Base-by-base conservation (phyloP, 2,113 vertebrate species). In the Bubo blakistoni region DNA sequence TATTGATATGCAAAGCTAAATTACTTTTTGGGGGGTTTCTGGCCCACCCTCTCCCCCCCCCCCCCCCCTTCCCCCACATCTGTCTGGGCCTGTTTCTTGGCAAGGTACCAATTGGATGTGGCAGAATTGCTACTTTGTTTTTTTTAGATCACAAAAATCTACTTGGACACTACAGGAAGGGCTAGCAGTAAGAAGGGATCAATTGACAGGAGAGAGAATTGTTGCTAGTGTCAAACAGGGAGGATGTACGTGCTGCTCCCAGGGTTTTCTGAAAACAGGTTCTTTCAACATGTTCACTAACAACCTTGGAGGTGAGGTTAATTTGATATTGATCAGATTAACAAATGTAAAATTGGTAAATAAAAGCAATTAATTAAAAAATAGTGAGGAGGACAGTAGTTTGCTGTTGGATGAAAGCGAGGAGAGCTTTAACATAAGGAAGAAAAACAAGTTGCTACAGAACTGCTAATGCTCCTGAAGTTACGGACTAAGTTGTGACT, bases 291-390 rank as follows among this genome's bases (percentile, higher is more conserved):
- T 88, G 79, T 94, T 94, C 61, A 61, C 29, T 77, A 71, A 40
- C 13, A 72, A 97, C 91, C 93, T 97, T 92, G 94, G 96, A 96
- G 96, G 91, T 85, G 85, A 98, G 96, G 95, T 97, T 98, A 97
- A 96, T 94, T 96, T 36, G 86, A 82, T 97, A 96, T 94, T 96
- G 97, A 97, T 96, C 94, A 96, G 85, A 97, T 97, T 95, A 96
- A 93, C 95, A 96, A 96, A 96, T 87, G 89, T 81, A 76, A 95
- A 97, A 96, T 72, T 96, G 83, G 32, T 82, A 92, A 95, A 88
- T 94, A 92, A 95, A 58, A 95, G 91, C 83, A 95, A 96, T 96
- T 96, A 96, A 97, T 96, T 97, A 92, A 91, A 91, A 96, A 96
- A 86, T 34, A 86, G 90, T 47, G 80, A 89, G 59, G 52, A 89